Percentiles rank a stretch among this genome's conserved stretches.
These are phyloP conservation scores for Fistularia tabacaria DNA, from an alignment of 2,797 vertebrate genomes.

Conservation along the genomic window DNA sequence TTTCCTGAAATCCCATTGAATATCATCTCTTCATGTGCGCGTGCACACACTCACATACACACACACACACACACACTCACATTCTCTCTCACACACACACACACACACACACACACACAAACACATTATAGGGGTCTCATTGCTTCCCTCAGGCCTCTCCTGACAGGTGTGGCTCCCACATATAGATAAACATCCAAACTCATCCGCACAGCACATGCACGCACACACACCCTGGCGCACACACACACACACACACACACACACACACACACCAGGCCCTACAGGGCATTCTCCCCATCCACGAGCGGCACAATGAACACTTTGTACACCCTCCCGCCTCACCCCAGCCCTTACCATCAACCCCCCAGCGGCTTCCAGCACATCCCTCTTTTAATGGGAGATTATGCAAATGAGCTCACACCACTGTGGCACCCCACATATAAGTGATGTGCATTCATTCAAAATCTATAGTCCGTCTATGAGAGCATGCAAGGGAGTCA, in stretches of 20 bases:
- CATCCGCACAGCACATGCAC: slow-evolving; percentile 27
- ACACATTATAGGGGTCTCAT: slow-evolving; percentile 51
- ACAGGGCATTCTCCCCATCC: slow-evolving; percentile 67
- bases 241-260: slow-evolving; percentile 31
- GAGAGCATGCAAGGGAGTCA: slow-evolving; percentile 46
- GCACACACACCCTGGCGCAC: slow-evolving; percentile 15
- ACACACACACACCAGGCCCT: slow-evolving; percentile 45
- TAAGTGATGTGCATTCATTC: slow-evolving; percentile 63
- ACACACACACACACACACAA: slow-evolving; percentile 19
- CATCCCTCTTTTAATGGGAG: slow-evolving; percentile 74
- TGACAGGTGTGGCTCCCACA: slow-evolving; percentile 72
- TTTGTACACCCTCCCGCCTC: slow-evolving; percentile 60
- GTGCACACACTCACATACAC: slow-evolving; percentile 13
- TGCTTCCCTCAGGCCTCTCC: slow-evolving; percentile 60
- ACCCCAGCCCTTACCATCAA: slow-evolving; percentile 51
- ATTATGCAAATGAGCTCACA: slow-evolving; percentile 72
- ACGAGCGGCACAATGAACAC: slow-evolving; percentile 67
- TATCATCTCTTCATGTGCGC: slow-evolving; percentile 33
- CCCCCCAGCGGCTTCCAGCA: slow-evolving; percentile 60
- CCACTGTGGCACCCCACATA: slow-evolving; percentile 52
- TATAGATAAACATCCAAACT: slow-evolving; percentile 38
- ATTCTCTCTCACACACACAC: slow-evolving; percentile 29
- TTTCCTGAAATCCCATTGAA: slow-evolving; percentile 55
- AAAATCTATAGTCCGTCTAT: slow-evolving; percentile 52
- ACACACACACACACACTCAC: slow-evolving; percentile 21